A percentile compares a stretch with the other conserved stretches of the same genome.
Evolutionary conservation across 30 jellyfish, hydroid and myxozoan species (phyloP).

Genomic region (Hydractinia echinata): DNA sequence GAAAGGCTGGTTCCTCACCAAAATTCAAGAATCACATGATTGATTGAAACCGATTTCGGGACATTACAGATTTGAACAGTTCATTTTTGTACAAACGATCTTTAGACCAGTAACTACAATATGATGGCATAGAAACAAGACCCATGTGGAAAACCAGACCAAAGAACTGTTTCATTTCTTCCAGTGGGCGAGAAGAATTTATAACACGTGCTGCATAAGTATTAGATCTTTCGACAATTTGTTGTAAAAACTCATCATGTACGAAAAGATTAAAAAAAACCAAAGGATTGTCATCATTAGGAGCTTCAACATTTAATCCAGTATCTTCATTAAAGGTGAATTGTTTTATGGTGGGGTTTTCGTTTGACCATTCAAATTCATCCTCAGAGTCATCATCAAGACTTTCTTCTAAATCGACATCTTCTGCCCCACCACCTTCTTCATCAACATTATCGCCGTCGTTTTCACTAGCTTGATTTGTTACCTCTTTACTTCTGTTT

Average conservation of each 20-base stretch:
- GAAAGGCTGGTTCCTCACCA: slow-evolving; percentile 18
- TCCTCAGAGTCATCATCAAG: slow-evolving; percentile 2
- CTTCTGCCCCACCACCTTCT: not conserved
- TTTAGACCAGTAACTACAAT: slow-evolving; percentile 20
- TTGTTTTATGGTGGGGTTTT: not conserved
- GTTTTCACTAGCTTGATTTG: not conserved
- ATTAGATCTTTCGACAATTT: slow-evolving; percentile 23
- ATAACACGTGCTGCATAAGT: slow-evolving; percentile 13
- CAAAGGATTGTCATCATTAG: slow-evolving; percentile 16
- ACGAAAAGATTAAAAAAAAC: slow-evolving; percentile 21
- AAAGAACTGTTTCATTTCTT: slow-evolving; percentile 27
- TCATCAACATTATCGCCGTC: not conserved
- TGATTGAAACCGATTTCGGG: slow-evolving; percentile 33
- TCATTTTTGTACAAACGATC: slow-evolving; percentile 10
- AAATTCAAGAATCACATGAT: slow-evolving; percentile 15
- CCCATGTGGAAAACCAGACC: slow-evolving; percentile 38
- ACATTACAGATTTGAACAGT: slow-evolving; percentile 5
- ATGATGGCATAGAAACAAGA: slow-evolving; percentile 29
- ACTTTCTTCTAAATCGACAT: not conserved
- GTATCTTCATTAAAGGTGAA: slow-evolving; percentile 1
- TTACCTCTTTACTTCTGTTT: not conserved
- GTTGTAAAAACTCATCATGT: not conserved
- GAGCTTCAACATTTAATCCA: slow-evolving; percentile 4
- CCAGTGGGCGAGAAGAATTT: slow-evolving; percentile 23
- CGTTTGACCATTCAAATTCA: slow-evolving; percentile 23